Percentiles rank a stretch among this genome's conserved stretches.
These are phyloP conservation scores for Azorinus chamasolen DNA, from an alignment of 2,888 invertebrate genomes.

Conservation along the genomic window DNA sequence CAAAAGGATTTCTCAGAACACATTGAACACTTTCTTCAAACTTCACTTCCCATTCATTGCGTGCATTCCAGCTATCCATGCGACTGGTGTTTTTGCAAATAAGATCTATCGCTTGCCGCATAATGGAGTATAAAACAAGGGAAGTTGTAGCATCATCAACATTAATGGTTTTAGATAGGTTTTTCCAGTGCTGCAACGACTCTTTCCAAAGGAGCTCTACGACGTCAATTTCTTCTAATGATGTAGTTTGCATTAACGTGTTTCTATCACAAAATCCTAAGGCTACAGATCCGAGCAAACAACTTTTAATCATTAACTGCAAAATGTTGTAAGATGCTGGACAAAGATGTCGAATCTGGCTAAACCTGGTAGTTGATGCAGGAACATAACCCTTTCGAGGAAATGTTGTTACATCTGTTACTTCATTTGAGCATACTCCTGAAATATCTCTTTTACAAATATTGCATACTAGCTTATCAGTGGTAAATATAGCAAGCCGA, in stretches of 20 bases:
- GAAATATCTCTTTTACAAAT: not conserved
- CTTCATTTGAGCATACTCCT: not conserved
- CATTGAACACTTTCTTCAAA: conserved; percentile 15
- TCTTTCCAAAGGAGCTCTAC: not conserved
- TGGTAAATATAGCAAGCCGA: not conserved
- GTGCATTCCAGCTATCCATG: not conserved
- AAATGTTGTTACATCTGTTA: not conserved
- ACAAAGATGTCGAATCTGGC: conserved; percentile 18
- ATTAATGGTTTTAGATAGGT: conserved; percentile 14
- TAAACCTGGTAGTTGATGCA: not conserved
- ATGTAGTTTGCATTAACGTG: not conserved
- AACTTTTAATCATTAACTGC: conserved; percentile 31
- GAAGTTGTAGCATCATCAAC: conserved; percentile 5
- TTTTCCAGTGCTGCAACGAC: conserved; percentile 6
- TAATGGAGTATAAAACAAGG: conserved; percentile 20
- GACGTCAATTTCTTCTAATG: not conserved
- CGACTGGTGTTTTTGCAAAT: not conserved
- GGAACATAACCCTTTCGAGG: not conserved
- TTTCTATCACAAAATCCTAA: conserved; percentile 3
- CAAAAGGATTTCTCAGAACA: conserved; percentile 14
- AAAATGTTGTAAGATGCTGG: conserved; percentile 15
- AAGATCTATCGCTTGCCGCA: conserved; percentile 3
- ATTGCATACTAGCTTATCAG: not conserved
- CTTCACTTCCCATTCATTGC: conserved; percentile 15
- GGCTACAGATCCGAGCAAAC: conserved; percentile 39